Evolutionary conservation across 92 coral and sea anemone species (phyloP), one percentile per base, ranked within the genome.

Genomic region (Epizoanthus scotinus): DNA sequence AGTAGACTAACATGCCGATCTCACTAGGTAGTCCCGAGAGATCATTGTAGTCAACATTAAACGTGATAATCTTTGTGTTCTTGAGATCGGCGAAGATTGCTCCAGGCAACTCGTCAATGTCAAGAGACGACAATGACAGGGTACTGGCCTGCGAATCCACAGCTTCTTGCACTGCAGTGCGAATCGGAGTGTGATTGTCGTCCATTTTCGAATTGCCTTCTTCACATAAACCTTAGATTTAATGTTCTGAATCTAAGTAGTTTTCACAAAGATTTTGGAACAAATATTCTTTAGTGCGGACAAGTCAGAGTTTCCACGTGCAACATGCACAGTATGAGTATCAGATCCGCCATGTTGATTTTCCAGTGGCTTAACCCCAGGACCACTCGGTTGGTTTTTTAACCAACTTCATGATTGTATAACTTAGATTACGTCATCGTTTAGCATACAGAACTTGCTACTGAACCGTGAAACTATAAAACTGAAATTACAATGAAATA

Each of bases 21-120:
- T 88, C 91, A 12, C 67, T 77, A 12, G 98, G 98, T 59, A 95
- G 73, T 64, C 49, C 47, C 26, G 60, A 40, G 74, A 95, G 84
- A 42, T 95, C 94, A 47, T 95, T 95, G 87, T 89, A 95, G 77
- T 95, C 98, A 38, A 93, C 57, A 58, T 17, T 38, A 58, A 75
- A 75, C 40, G 74, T 89, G 24, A 93, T 58, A 73, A 75, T 49
- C 31, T 84, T 81, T 44, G 91, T 73, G 64, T 79, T 73, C 29
- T 42, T 59, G 47, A 81, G 83, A 14, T 86, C 68, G 4, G 89
- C 18, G 40, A 95, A 77, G 31, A 93, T 54, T 27, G 73, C 85
- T 24, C 80, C 65, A 0, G 98, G 98, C 7, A 95, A 29, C 28
- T 78, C 79, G 14, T 88, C 79, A 9, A 90, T 55, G 20, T 86